phyloP scores from a whole-genome alignment of 2,113 vertebrate genomes.

The Crotalus tigris region DNA sequence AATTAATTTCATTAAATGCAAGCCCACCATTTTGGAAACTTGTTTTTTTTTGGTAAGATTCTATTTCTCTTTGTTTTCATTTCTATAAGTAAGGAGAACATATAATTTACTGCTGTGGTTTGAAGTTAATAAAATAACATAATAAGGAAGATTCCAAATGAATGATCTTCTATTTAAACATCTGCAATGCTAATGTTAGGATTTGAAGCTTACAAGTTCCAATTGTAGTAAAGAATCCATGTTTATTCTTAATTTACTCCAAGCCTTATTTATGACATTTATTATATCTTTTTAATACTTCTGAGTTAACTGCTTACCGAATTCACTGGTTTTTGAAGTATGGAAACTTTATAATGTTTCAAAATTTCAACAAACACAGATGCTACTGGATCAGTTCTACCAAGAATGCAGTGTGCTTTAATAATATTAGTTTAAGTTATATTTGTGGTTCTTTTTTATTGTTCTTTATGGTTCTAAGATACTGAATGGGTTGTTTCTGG shows the following conservation, averaged over 20 bases:
- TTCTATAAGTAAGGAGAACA: neutral
- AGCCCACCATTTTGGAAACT: neutral
- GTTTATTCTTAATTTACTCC: conserved; percentile 6
- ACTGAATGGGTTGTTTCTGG: neutral
- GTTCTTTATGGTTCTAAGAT: neutral
- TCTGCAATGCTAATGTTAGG: neutral
- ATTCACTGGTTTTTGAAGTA: neutral
- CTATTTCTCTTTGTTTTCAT: neutral
- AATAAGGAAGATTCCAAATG: neutral
- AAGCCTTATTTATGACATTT: neutral
- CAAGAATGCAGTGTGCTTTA: neutral
- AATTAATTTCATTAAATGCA: neutral
- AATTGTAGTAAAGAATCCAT: conserved; percentile 9
- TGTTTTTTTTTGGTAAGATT: neutral
- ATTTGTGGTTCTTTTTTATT: neutral
- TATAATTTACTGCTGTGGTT: neutral
- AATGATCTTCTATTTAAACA: conserved; percentile 15
- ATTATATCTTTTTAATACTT: conserved; percentile 2
- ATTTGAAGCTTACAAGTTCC: neutral
- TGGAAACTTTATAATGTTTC: neutral
- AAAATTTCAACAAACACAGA: neutral
- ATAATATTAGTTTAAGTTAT: neutral
- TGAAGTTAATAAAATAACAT: conserved; percentile 1
- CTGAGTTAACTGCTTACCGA: neutral
- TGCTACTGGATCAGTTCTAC: neutral